Conservation (phyloP, 2,888 invertebrate genomes). For the Pristionchus maxplancki region DNA sequence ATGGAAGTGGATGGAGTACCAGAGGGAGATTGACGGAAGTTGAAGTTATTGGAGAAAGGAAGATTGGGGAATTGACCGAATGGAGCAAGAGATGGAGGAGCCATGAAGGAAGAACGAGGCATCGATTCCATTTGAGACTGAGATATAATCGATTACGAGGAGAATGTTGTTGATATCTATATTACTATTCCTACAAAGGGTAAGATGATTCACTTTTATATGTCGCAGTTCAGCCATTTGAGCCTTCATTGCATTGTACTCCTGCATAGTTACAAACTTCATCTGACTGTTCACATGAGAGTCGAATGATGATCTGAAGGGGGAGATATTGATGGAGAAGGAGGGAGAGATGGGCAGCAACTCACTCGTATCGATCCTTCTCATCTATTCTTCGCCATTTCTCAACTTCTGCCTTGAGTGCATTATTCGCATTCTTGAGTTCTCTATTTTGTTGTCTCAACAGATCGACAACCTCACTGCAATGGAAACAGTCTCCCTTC, state of each 20-base stretch:
- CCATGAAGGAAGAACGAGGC: not conserved
- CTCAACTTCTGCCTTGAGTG: not conserved
- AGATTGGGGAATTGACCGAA: not conserved
- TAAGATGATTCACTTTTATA: not conserved
- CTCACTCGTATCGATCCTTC: conserved; percentile 31
- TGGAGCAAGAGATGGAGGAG: conserved; percentile 24
- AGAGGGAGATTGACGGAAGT: not conserved
- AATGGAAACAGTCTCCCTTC: not conserved
- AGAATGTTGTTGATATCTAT: not conserved
- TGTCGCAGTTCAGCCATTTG: conserved; percentile 22
- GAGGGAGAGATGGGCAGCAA: not conserved
- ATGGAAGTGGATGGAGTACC: conserved; percentile 43
- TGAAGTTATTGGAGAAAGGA: not conserved
- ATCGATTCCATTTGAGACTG: not conserved
- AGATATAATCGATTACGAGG: not conserved
- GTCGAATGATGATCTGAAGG: conserved; percentile 1
- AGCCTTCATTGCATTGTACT: not conserved
- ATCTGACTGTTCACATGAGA: not conserved
- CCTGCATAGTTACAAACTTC: not conserved
- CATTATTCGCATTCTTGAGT: not conserved
- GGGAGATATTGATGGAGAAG: not conserved
- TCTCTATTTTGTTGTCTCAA: not conserved
- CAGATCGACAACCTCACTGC: not conserved
- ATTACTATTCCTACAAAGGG: not conserved
- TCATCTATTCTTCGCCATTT: conserved; percentile 11